Base-by-base conservation (phyloP, 2,113 vertebrate genomes). In the Elgaria multicarinata region DNA sequence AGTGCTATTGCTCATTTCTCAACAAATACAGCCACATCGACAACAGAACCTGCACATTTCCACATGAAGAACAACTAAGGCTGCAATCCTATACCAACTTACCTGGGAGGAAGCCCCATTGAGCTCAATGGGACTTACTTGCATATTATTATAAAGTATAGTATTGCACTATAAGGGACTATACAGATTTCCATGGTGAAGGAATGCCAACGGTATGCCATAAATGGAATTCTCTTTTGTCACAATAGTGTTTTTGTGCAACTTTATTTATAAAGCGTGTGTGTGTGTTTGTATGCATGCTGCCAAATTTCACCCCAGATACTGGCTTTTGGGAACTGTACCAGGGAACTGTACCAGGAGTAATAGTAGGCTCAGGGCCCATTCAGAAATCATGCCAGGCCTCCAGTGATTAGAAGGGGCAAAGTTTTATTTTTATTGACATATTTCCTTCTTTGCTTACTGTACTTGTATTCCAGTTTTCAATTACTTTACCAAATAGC, bases 11-110 rank as follows among this genome's bases (percentile, higher is more conserved):
- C 77, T 95, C 94, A 93, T 87, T 97, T 95, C 81, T 94, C 94
- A 95, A 95, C 58, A 96, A 95, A 93, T 88, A 85, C 3, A 93
- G 71, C 39, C 3, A 94, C 87, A 92, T 94, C 91, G 94, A 82
- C 82, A 85, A 85, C 90, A 91, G 20, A 93, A 93, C 89, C 82
- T 87, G 42, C 74, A n/a, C n/a, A 58, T 89, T 93, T 89, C 92
- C 74, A 12, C 78, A 93, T 88, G 89, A 85, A 93, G 46, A 90
- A 95, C 90, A 92, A 26, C 87, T 90, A 44, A 55, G 33, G 16
- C 20, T 62, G 58, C 16, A 62, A 62, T 62, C 58, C 58, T 62
- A 62, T 22, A 22, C 18, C 58, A 16, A 62, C 20, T 62, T 62
- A 62, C 20, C 58, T 62, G 58, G 58, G 58, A 20, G 58, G 58